phyloP scores from a whole-genome alignment of 2,113 vertebrate species.

The Smithornis capensis region DNA sequence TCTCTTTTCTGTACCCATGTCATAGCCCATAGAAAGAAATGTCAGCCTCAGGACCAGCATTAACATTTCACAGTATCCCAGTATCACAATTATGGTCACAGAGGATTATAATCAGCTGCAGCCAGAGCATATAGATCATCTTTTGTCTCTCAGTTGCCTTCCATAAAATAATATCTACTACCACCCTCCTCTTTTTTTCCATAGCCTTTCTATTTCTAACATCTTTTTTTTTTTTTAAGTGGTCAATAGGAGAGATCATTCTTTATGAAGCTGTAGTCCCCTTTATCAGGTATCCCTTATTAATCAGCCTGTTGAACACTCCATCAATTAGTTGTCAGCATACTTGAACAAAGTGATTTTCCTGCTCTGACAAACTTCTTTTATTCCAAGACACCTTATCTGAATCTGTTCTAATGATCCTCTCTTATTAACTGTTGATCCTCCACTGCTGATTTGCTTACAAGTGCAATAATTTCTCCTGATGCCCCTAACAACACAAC shows the following conservation, averaged over 20 bases:
- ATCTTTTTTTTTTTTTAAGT: neutral
- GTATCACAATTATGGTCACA: neutral
- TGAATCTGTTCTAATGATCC: constrained; percentile 22
- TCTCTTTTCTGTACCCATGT: neutral
- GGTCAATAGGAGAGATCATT: neutral
- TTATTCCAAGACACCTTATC: neutral
- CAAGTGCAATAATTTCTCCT: constrained; percentile 4
- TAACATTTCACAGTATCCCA: neutral
- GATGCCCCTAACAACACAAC: neutral
- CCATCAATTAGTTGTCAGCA: neutral
- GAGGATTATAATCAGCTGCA: neutral
- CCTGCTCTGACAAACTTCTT: neutral
- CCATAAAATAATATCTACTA: neutral
- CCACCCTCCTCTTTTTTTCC: accelerated
- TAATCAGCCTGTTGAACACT: neutral
- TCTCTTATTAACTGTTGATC: constrained; percentile 3
- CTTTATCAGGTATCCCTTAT: neutral
- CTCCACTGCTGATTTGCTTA: neutral
- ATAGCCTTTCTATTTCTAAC: neutral
- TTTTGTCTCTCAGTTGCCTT: neutral
- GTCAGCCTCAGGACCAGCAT: neutral
- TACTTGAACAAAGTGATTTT: neutral
- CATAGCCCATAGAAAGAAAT: neutral
- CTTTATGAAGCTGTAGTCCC: neutral
- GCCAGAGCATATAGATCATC: neutral